These are phyloP conservation scores for Himantopus leucocephalus DNA, from an alignment of 2,113 vertebrate species.

Conservation along the genomic window DNA sequence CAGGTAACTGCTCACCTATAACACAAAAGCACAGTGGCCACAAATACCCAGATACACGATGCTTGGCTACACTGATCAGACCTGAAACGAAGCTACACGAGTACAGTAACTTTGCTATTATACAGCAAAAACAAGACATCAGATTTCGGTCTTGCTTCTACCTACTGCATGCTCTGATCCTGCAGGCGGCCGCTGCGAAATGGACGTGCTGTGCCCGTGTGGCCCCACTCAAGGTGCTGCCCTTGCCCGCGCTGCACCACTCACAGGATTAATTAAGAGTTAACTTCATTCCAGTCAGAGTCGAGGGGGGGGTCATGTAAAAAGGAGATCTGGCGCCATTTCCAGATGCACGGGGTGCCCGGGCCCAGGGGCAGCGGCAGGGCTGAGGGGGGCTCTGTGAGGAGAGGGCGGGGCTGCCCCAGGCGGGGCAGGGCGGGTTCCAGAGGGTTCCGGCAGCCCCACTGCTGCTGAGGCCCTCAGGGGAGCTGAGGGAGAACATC, in stretches of 20 bases:
- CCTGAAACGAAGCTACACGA: accelerated
- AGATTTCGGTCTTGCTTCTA: not conserved
- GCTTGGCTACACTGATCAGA: accelerated
- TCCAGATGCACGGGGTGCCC: accelerated
- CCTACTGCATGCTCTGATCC: accelerated
- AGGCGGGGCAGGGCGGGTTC: accelerated
- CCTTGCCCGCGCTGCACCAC: accelerated
- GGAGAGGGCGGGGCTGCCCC: accelerated
- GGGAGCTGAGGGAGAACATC: not conserved
- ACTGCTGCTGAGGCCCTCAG: too few species aligned
- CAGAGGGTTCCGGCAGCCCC: not conserved
- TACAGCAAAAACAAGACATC: accelerated
- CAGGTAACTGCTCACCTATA: accelerated
- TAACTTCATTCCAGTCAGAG: not conserved
- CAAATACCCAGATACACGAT: accelerated
- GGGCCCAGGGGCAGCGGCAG: not conserved
- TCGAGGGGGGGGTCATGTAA: accelerated
- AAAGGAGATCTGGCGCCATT: not conserved
- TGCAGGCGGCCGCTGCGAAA: accelerated
- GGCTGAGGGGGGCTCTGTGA: not conserved
- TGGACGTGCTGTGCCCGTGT: accelerated
- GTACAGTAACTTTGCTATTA: accelerated
- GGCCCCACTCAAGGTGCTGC: accelerated
- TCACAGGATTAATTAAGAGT: not conserved
- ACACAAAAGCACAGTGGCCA: too few species aligned